Evolutionary conservation across 2,888 invertebrate genomes (phyloP).

Genomic region (Sinopyrophorus schimmeli): DNA sequence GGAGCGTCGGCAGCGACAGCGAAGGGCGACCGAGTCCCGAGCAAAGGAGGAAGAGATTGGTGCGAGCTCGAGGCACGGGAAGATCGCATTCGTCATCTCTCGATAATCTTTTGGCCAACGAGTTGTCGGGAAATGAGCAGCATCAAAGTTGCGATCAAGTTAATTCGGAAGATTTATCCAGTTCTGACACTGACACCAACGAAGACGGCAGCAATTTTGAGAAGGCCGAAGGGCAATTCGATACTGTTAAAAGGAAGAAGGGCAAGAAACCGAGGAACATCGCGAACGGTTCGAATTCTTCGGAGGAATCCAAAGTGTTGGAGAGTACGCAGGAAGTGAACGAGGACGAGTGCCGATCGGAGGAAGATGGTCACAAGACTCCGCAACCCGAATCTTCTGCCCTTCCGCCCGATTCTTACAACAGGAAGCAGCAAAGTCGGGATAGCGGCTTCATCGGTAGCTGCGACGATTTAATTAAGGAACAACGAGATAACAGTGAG

Average conservation of each 20-base stretch:
- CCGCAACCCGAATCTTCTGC: slow-evolving; percentile 67
- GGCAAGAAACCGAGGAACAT: slow-evolving; percentile 66
- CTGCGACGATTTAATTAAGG: slow-evolving; percentile 80
- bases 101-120: slow-evolving; percentile 74
- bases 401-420: slow-evolving; percentile 60
- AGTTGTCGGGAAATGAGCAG: slow-evolving; percentile 53
- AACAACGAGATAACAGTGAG: slow-evolving; percentile 58
- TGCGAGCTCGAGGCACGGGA: slow-evolving; percentile 80
- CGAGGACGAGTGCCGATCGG: slow-evolving; percentile 63
- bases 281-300: slow-evolving; percentile 57
- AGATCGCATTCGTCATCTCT: slow-evolving; percentile 80
- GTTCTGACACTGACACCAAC: slow-evolving; percentile 75
- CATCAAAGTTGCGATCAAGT: slow-evolving; percentile 47
- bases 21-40: slow-evolving; percentile 88
- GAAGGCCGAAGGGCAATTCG: slow-evolving; percentile 74
- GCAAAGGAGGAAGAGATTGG: slow-evolving; percentile 78
- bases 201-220: slow-evolving; percentile 69
- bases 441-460: slow-evolving; percentile 90
- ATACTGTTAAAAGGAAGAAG: slow-evolving; percentile 83
- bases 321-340: slow-evolving; percentile 66
- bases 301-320: slow-evolving; percentile 63
- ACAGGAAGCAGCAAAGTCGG: slow-evolving; percentile 79
- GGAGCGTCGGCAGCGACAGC: slow-evolving; percentile 88
- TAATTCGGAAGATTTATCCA: slow-evolving; percentile 62
- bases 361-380: slow-evolving; percentile 69